phyloP scores from a whole-genome alignment of 2,797 vertebrate genomes.

The Triplophysa bombifrons region DNA sequence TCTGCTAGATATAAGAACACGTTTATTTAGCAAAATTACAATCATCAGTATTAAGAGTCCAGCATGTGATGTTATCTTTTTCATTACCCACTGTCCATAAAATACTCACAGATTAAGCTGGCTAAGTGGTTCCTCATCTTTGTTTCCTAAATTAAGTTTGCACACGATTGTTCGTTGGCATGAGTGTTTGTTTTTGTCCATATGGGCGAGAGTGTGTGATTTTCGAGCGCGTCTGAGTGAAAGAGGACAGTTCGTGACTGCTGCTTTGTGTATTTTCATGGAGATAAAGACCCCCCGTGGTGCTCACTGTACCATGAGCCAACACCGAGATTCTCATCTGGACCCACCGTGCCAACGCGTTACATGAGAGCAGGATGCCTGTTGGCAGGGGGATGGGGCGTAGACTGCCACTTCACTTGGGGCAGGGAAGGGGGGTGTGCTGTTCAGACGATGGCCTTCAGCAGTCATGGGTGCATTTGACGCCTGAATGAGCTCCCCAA shows the following conservation, averaged over 20 bases:
- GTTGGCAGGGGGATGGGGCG: slow-evolving; percentile 18
- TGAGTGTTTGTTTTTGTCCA: slow-evolving; percentile 10
- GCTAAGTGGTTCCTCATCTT: slow-evolving; percentile 63
- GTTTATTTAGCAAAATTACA: slow-evolving; percentile 68
- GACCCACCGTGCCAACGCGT: slow-evolving; percentile 65
- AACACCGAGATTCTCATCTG: slow-evolving; percentile 75
- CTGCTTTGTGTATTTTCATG: slow-evolving; percentile 72
- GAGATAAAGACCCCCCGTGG: slow-evolving; percentile 73
- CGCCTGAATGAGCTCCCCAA: slow-evolving; percentile 48
- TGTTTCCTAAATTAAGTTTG: slow-evolving; percentile 63
- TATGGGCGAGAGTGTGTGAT: slow-evolving; percentile 28
- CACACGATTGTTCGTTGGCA: slow-evolving; percentile 5
- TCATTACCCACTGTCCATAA: slow-evolving; percentile 16
- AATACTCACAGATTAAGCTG: slow-evolving; percentile 62
- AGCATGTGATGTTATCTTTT: slow-evolving; percentile 26
- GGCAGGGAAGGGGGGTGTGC: slow-evolving; percentile 6
- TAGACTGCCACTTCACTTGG: slow-evolving; percentile 26
- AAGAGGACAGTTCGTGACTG: slow-evolving; percentile 72
- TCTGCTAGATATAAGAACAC: slow-evolving; percentile 60
- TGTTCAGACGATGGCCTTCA: slow-evolving; percentile 22
- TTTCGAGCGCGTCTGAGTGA: slow-evolving; percentile 50
- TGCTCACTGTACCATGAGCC: slow-evolving; percentile 75
- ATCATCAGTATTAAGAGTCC: slow-evolving; percentile 1
- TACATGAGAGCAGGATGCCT: slow-evolving; percentile 53
- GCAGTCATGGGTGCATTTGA: slow-evolving; percentile 56